These are phyloP conservation scores for Heteronetta atricapilla DNA, from an alignment of 2,113 vertebrate genomes.

Conservation along the genomic window DNA sequence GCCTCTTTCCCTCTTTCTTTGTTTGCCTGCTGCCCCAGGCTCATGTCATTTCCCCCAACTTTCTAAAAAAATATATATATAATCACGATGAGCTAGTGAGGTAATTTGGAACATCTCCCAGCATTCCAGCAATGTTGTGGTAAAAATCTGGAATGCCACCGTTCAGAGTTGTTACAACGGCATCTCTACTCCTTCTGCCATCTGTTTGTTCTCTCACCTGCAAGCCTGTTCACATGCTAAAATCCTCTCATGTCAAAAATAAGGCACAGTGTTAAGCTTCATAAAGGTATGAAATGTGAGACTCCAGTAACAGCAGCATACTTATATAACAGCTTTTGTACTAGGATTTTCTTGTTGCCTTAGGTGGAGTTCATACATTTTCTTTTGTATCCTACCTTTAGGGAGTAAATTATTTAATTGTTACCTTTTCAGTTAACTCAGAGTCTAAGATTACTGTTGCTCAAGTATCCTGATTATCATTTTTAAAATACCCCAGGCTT, in stretches of 20 bases:
- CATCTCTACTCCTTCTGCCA: neutral
- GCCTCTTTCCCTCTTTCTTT: neutral
- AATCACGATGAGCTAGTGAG: neutral
- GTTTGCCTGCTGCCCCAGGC: neutral
- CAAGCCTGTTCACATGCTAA: constrained; percentile 35
- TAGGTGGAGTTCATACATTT: neutral
- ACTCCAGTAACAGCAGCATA: neutral
- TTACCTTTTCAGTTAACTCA: neutral
- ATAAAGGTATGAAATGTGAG: neutral
- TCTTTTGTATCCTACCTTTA: neutral
- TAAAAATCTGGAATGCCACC: neutral
- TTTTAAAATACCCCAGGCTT: neutral
- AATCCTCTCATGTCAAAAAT: constrained; percentile 19
- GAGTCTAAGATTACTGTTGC: neutral
- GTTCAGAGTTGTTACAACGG: neutral
- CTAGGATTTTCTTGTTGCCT: neutral
- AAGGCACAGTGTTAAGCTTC: neutral
- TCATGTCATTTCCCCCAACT: neutral
- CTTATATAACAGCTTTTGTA: neutral
- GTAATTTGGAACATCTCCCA: neutral
- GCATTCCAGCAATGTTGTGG: neutral
- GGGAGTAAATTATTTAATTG: neutral
- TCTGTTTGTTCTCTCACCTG: constrained; percentile 27
- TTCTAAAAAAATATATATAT: neutral
- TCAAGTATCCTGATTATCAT: neutral